These are phyloP conservation scores for Chaenogobius annularis DNA, from an alignment of 2,113 vertebrate species.

Conservation along the genomic window DNA sequence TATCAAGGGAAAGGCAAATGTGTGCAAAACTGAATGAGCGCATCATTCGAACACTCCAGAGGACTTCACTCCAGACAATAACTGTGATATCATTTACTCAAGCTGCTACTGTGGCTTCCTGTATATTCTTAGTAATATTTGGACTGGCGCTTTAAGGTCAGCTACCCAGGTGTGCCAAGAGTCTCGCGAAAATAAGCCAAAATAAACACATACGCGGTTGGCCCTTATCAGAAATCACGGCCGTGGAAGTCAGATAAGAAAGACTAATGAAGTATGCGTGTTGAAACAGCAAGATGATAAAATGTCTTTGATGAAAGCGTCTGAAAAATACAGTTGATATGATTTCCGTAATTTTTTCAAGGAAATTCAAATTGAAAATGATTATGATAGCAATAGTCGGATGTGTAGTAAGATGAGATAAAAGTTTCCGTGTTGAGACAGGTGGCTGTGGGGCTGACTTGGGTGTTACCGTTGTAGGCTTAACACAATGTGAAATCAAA, in stretches of 20 bases:
- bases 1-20: constrained; percentile 34
- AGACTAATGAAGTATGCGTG: constrained; percentile 22
- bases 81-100: constrained; percentile 16
- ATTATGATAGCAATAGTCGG: constrained; percentile 40
- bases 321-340: constrained; percentile 31
- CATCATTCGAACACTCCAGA: constrained; percentile 27
- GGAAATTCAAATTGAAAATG: constrained; percentile 24
- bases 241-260: constrained; percentile 49
- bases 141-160: constrained; percentile 31
- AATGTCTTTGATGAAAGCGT: constrained; percentile 27
- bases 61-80: constrained; percentile 11
- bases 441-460: constrained; percentile 34
- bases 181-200: constrained; percentile 3
- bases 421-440: constrained; percentile 48
- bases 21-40: constrained; percentile 3
- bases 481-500: constrained; percentile 45
- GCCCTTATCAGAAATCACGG: constrained; percentile 38
- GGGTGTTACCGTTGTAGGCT: constrained; percentile 21
- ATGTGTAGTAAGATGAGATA: constrained; percentile 42
- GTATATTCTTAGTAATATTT: not conserved
- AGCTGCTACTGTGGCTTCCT: not conserved
- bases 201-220: not conserved
- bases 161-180: constrained; percentile 30
- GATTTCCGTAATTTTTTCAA: constrained; percentile 17
- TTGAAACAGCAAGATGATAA: constrained; percentile 37